These are phyloP conservation scores for Tenrec ecaudatus DNA, from an alignment of 2,113 vertebrate species.

Conservation along the genomic window DNA sequence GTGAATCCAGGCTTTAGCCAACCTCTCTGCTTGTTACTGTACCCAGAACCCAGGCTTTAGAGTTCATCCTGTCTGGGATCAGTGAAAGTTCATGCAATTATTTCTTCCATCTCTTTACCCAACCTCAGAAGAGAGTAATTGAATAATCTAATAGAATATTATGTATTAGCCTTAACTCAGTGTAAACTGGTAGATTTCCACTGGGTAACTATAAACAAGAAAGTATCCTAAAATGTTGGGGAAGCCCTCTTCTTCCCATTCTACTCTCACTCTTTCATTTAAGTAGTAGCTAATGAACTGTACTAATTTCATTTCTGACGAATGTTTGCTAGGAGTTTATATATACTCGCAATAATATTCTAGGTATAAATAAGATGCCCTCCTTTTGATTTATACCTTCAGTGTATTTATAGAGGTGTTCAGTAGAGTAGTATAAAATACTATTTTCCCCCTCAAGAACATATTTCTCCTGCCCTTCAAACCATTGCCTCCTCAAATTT, in stretches of 20 bases:
- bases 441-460: neutral
- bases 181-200: neutral
- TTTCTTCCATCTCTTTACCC: neutral
- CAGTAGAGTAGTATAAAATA: neutral
- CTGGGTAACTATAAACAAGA: neutral
- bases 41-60: neutral
- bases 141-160: neutral
- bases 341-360: neutral
- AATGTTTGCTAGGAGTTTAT: neutral
- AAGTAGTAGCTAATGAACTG: too few relatives aligned
- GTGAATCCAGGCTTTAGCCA: too few relatives aligned
- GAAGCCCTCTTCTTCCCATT: too few relatives aligned
- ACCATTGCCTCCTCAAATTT: neutral
- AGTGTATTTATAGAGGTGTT: neutral
- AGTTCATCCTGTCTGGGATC: neutral
- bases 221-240: too few relatives aligned
- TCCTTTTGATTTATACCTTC: neutral
- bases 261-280: too few relatives aligned
- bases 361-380: neutral
- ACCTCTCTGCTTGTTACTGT: neutral
- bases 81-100: neutral
- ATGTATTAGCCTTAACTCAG: neutral
- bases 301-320: neutral
- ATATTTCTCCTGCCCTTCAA: neutral
- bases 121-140: neutral